phyloP scores from a whole-genome alignment of 1,140 invertebrate species.

The Babylonia areolata region DNA sequence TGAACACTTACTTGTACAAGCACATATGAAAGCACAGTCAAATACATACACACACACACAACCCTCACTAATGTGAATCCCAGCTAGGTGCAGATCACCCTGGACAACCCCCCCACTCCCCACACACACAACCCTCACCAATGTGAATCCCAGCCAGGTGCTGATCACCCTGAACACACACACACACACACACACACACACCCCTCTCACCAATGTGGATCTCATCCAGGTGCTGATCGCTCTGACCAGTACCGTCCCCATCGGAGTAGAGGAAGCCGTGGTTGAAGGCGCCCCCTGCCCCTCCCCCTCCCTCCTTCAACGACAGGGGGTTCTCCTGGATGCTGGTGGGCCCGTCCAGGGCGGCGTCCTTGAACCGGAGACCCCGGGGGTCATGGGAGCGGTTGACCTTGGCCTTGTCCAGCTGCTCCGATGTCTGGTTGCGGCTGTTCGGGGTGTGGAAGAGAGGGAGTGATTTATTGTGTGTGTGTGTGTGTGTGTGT shows the following conservation, averaged over 20 bases:
- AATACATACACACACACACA: background rate
- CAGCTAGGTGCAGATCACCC: conserved; percentile 42
- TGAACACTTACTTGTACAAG: no score
- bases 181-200: background rate
- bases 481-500: no score
- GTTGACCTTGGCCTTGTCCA: conserved; percentile 49
- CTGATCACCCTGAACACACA: conserved; percentile 25
- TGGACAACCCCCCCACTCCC: background rate
- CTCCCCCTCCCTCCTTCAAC: conserved; percentile 26
- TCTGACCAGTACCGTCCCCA: conserved; percentile 20
- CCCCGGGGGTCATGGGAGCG: conserved; percentile 53
- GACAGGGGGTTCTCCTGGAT: conserved; percentile 50
- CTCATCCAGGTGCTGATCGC: conserved; percentile 46
- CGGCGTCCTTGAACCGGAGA: conserved; percentile 44
- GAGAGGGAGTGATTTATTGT: background rate
- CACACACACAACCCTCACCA: conserved; percentile 25
- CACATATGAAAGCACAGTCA: background rate
- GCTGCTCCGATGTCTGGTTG: conserved; percentile 44
- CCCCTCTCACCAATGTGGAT: conserved; percentile 49
- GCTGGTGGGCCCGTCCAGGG: conserved; percentile 44
- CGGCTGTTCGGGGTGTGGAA: conserved; percentile 30
- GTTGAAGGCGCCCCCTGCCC: conserved; percentile 41
- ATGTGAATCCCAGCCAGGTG: conserved; percentile 56
- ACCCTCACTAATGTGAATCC: conserved; percentile 51
- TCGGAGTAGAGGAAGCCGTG: conserved; percentile 39